These are phyloP conservation scores for Potamilus streckersoni DNA, from an alignment of 1,140 invertebrate genomes.

Conservation along the genomic window DNA sequence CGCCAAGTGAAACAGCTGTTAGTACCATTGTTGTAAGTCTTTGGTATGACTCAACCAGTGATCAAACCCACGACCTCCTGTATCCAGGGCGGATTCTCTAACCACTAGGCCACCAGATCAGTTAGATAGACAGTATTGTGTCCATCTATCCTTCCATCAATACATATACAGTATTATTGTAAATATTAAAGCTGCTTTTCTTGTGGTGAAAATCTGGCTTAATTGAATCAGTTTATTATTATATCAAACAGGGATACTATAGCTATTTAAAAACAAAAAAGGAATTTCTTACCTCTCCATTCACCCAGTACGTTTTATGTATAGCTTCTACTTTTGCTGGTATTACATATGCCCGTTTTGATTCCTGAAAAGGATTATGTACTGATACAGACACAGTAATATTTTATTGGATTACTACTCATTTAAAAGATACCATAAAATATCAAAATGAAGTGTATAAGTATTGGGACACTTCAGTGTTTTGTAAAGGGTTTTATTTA, in stretches of 20 bases:
- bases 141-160: background rate
- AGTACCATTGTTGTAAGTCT: too few species aligned
- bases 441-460: too few species aligned
- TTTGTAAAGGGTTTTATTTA: slow-evolving; percentile 4
- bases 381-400: too few species aligned
- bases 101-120: too few species aligned
- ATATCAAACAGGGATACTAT: background rate
- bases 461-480: too few species aligned
- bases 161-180: background rate
- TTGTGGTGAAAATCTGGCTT: background rate
- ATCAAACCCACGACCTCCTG: too few species aligned
- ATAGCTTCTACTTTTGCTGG: slow-evolving; percentile 85
- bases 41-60: too few species aligned
- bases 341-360: slow-evolving; percentile 93
- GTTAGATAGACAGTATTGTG: background rate
- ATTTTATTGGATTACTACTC: too few species aligned
- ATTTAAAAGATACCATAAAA: too few species aligned
- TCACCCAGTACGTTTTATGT: slow-evolving; percentile 88
- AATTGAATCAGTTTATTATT: background rate
- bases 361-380: slow-evolving; percentile 73
- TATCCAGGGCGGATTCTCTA: too few species aligned
- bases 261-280: background rate
- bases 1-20: too few species aligned
- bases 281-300: slow-evolving; percentile 74
- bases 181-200: background rate